phyloP scores from a whole-genome alignment of 92 coral and sea anemone genomes.

The Porites rus region DNA sequence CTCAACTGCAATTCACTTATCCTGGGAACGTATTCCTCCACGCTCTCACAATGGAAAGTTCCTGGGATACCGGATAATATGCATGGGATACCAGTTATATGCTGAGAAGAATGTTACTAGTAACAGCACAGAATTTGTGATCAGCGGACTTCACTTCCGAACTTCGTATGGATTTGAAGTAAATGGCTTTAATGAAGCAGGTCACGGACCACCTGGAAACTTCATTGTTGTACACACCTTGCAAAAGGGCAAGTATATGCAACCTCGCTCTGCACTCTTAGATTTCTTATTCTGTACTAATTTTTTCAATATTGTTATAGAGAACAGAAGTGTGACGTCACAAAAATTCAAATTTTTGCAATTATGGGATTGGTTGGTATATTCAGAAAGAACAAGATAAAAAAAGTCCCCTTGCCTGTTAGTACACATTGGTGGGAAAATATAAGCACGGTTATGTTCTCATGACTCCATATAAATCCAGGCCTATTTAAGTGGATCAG shows the following conservation, averaged over 20 bases:
- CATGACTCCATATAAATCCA: no score
- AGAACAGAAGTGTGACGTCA: background rate
- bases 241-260: background rate
- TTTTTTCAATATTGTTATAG: no score
- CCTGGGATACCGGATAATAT: background rate
- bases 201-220: background rate
- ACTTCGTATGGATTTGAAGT: constrained; percentile 7
- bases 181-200: constrained; percentile 17
- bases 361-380: no score
- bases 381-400: no score
- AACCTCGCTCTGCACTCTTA: no score
- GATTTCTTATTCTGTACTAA: no score
- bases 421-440: no score
- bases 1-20: constrained; percentile 9
- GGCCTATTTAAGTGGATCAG: no score
- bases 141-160: background rate
- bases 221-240: background rate
- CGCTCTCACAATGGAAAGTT: background rate
- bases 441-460: no score
- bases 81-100: background rate
- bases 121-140: background rate
- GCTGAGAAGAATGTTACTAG: background rate
- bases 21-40: constrained; percentile 17
- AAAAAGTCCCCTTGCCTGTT: no score
- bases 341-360: no score